Base-by-base conservation (phyloP, 1,140 invertebrate genomes). In the Philotrypesis tridentata region DNA sequence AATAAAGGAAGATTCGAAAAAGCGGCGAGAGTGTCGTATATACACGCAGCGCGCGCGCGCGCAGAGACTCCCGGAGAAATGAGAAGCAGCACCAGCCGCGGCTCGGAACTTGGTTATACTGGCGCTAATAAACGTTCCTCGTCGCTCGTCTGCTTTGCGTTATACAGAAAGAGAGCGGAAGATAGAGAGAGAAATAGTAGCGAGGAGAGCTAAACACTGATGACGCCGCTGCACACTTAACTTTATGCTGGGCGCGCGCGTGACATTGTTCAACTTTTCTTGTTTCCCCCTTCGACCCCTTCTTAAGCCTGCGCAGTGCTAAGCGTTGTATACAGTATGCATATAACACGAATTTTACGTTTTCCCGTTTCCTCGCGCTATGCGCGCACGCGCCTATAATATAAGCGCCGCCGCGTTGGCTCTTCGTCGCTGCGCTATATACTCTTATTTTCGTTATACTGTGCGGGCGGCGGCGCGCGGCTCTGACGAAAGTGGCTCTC, bases 81-180 rank as follows among this genome's bases (percentile, higher is more conserved):
- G 70, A 72, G 70, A 72, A 21, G 67, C 17, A 29, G 55, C 14
- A 60, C 5, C 14, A 67, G 33, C 37, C 70, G n/a, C 21, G 0
- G 4, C 4, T 5, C 67, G 33, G 37, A 72, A 72, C 70, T 72
- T 72, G n/a, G 70, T 72, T 72, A n/a, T n/a, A 72, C 70, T 27
- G 33, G 70, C 37, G 70, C 70, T 72, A 72, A 72, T 72, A 72
- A 72, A 72, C 70, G 33, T 72, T 72, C 70, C 70, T 68, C 65
- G 67, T 68, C 65, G 65, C 27, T 7, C 70, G 21, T 21, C 33
- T 5, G 33, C 33, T 37, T 5, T 37, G n/a, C n/a, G n/a, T n/a
- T n/a, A n/a, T n/a, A n/a, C n/a, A n/a, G n/a, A n/a, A n/a, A n/a
- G n/a, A n/a, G n/a, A n/a, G n/a, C n/a, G n/a, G n/a, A n/a, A n/a